phyloP scores from a whole-genome alignment of 2,888 invertebrate species.

The Sericinus montela region DNA sequence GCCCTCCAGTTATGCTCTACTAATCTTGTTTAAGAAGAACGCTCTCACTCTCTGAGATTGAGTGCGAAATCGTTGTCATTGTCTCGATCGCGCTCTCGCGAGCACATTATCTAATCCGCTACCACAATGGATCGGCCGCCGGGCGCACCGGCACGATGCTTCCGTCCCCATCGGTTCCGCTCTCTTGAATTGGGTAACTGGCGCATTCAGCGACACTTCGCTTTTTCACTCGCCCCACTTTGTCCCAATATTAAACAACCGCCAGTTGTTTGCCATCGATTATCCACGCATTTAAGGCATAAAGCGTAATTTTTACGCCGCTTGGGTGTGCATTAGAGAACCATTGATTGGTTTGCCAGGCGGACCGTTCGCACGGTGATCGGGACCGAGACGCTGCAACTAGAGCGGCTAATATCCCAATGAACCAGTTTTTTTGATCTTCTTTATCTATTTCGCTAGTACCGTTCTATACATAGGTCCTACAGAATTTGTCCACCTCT shows the following conservation, averaged over 20 bases:
- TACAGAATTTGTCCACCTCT: too few relatives aligned
- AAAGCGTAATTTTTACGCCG: slow-evolving; percentile 58
- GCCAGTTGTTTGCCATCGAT: slow-evolving; percentile 57
- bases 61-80: slow-evolving; percentile 58
- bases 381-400: slow-evolving; percentile 64
- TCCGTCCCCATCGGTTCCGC: slow-evolving; percentile 70
- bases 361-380: slow-evolving; percentile 70
- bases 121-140: slow-evolving; percentile 55
- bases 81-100: slow-evolving; percentile 59
- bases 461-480: slow-evolving; percentile 47
- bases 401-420: slow-evolving; percentile 70
- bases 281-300: slow-evolving; percentile 54
- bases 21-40: slow-evolving; percentile 28
- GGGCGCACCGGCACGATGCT: slow-evolving; percentile 59
- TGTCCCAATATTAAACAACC: slow-evolving; percentile 40
- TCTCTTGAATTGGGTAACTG: slow-evolving; percentile 75
- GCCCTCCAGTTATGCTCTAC: slow-evolving; percentile 22
- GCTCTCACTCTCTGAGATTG: slow-evolving; percentile 58
- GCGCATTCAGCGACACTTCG: slow-evolving; percentile 74
- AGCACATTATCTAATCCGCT: slow-evolving; percentile 66
- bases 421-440: slow-evolving; percentile 52
- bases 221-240: slow-evolving; percentile 60
- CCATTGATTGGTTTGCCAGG: slow-evolving; percentile 43
- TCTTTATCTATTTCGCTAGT: slow-evolving; percentile 35
- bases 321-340: slow-evolving; percentile 51